A percentile compares a stretch with the other conserved stretches of the same genome.
phyloP scores from a whole-genome alignment of 2,113 vertebrate genomes.

The Oreotragus oreotragus region DNA sequence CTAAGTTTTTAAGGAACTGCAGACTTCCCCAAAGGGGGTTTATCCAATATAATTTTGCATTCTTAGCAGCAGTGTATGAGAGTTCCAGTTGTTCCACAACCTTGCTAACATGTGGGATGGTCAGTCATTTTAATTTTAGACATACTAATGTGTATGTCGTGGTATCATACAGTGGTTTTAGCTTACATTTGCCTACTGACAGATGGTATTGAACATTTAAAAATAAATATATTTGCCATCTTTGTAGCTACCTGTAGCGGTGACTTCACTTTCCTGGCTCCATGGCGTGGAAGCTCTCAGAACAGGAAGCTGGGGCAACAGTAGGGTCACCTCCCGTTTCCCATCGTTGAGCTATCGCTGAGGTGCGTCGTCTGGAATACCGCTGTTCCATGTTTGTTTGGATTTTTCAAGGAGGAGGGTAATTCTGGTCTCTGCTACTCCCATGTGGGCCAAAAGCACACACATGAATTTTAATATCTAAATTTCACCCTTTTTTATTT shows the following conservation, averaged over 20 bases:
- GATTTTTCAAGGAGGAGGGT: background rate
- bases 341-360: background rate
- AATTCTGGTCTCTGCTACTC: background rate
- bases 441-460: background rate
- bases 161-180: background rate
- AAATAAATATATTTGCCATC: background rate
- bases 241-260: background rate
- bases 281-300: background rate
- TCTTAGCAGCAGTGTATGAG: background rate
- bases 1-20: background rate
- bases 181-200: background rate
- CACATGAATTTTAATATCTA: background rate
- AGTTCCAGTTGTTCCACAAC: background rate
- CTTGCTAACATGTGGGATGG: background rate
- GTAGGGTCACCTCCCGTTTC: background rate
- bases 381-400: background rate
- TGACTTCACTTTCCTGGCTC: background rate
- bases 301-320: background rate
- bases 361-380: background rate
- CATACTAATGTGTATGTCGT: background rate
- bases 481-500: background rate
- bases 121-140: background rate
- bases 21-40: background rate
- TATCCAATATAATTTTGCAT: background rate
- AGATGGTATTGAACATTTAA: background rate